phyloP scores from a whole-genome alignment of 2,797 vertebrate genomes.

The Alcedo atthis region DNA sequence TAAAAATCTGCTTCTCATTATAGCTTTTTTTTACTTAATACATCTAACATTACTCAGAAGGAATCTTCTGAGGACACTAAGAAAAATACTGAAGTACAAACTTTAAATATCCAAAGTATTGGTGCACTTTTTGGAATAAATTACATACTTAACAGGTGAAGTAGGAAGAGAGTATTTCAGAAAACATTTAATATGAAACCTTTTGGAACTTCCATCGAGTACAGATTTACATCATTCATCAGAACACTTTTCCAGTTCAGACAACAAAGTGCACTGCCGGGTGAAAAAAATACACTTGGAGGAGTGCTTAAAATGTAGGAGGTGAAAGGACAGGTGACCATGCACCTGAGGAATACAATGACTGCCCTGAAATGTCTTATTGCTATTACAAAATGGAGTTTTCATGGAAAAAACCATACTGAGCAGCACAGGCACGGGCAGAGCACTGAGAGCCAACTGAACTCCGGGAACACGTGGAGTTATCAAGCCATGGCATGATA shows the following conservation, averaged over 20 bases:
- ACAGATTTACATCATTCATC: constrained; percentile 66
- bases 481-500: constrained; percentile 51
- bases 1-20: constrained; percentile 11
- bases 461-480: neutral
- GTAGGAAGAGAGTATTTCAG: constrained; percentile 63
- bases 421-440: constrained; percentile 51
- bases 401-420: constrained; percentile 35
- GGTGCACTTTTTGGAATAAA: constrained; percentile 46
- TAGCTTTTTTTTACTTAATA: neutral
- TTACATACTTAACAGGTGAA: constrained; percentile 65
- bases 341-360: constrained; percentile 62
- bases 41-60: constrained; percentile 23
- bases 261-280: constrained; percentile 54
- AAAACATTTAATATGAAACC: constrained; percentile 70
- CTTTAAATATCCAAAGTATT: constrained; percentile 28
- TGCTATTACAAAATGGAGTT: constrained; percentile 65
- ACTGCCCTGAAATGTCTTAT: constrained; percentile 70
- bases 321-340: constrained; percentile 39
- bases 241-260: constrained; percentile 58
- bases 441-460: constrained; percentile 52
- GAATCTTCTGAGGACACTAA: constrained; percentile 24
- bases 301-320: constrained; percentile 4
- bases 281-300: constrained; percentile 53
- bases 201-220: constrained; percentile 66
- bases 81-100: constrained; percentile 30